Base-by-base conservation (phyloP, 2,888 invertebrate genomes). In the Phaonia tiefii region DNA sequence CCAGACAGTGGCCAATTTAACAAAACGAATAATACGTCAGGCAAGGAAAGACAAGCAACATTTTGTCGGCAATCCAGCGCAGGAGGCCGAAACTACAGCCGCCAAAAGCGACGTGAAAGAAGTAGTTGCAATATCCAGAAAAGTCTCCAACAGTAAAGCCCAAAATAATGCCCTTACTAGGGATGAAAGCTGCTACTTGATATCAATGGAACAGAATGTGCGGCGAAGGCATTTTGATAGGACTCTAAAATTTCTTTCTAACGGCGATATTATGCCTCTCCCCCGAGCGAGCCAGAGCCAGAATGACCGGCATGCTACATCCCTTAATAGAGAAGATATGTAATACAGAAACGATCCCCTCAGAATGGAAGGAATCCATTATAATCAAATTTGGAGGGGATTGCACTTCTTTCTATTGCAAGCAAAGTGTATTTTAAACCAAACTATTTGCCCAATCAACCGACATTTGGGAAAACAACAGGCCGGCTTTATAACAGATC, bases 91-190 rank as follows among this genome's bases (percentile, higher is more conserved):
- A 44, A 10, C 44, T 44, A n/a, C 13, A 44, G 44, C 44, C 11
- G 26, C 13, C 20, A 66, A 54, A 39, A 31, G 46, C 39, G 54
- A 39, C n/a, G 37, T 39, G 39, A 51, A 20, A 7, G 37, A 69
- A 39, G 54, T 39, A 37, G 37, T 69, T 69, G 37, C n/a, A 69
- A 51, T 69, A 69, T 31, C 39, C 20, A 51, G 51, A 25, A 66
- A 66, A 26, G 15, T 69, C 7, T 51, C 26, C 39, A 69, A 69
- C 7, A n/a, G 51, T 20, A 51, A 54, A 22, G 5, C 7, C 22
- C 51, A 69, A 20, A 25, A 54, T 1, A 51, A 39, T 54, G 3
- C 20, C 10, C 8, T 25, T 54, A 42, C 54, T 25, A 25, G n/a
- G 25, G 54, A 69, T 26, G 5, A 51, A 42, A 42, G 25, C 37